Percentiles rank a stretch among this genome's conserved stretches.
phyloP scores from a whole-genome alignment of 2,113 vertebrate genomes.

The Muntiacus muntjak region DNA sequence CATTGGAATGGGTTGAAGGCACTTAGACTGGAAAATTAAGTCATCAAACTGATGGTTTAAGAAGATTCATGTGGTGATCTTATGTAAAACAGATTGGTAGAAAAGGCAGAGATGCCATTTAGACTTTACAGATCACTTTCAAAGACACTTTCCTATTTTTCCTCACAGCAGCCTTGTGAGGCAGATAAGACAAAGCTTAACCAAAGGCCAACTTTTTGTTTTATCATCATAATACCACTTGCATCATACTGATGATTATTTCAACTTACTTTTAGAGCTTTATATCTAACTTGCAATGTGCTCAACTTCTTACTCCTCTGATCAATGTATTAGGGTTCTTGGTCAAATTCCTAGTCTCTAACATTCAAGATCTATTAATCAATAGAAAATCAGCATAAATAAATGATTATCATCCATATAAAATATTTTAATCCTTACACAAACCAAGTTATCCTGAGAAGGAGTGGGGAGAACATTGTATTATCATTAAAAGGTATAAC shows the following conservation, averaged over 20 bases:
- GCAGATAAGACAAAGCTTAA: not conserved
- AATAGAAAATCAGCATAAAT: not conserved
- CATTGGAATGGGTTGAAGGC: not conserved
- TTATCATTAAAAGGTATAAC: conserved; percentile 48
- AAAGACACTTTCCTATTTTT: not conserved
- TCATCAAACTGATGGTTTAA: not conserved
- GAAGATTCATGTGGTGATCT: not conserved
- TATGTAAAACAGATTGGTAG: not conserved
- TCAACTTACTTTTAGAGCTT: not conserved
- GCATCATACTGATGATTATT: not conserved
- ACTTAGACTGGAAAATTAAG: not conserved
- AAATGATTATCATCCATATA: not conserved
- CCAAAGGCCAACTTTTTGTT: not conserved
- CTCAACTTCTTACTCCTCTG: not conserved
- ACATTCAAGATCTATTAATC: not conserved
- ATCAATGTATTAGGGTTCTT: not conserved
- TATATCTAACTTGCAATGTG: not conserved
- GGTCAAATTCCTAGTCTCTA: not conserved
- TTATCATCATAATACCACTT: not conserved
- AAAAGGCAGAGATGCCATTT: not conserved
- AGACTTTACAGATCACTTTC: not conserved
- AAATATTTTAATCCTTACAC: not conserved
- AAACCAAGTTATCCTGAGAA: not conserved
- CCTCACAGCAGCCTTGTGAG: not conserved
- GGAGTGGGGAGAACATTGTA: not conserved